Evolutionary conservation across 2,797 vertebrate species (phyloP), one percentile per base, ranked within the genome.

Genomic region (Dryobates pubescens): DNA sequence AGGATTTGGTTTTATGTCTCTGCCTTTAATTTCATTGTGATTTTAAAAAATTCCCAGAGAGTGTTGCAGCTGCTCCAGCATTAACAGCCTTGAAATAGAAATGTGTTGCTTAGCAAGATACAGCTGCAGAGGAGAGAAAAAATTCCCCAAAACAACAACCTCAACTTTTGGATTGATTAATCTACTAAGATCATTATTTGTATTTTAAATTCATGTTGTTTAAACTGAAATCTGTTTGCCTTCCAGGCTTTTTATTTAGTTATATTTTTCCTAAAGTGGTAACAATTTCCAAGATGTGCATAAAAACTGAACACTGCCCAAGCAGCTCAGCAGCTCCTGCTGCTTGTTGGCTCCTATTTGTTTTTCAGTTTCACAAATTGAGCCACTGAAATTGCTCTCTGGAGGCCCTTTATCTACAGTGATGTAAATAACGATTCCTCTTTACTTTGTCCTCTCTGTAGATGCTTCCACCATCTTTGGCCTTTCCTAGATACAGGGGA

Each of bases 61-160:
- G 82, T 56, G 77, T 79, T 96, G 96, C 98, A 98, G 97, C 97
- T 98, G 97, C 96, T 97, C 76, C 82, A 85, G 87, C 91, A 96
- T 97, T 97, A 97, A 95, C 92, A 97, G 96, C 94, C 93, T 96
- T 95, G 97, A 97, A 98, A 97, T 94, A 98, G 96, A 97, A 97
- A 97, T 79, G 94, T 96, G 96, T 97, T 96, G 95, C 93, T 97
- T 95, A 96, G 96, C 19, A 77, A 97, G 91, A 97, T 97, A 97
- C 97, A 98, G 97, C 97, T 98, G 97, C 94, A 96, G 82, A 97
- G 71, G 72, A 92, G 88, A 96, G 94, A 96, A 96, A 96, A 80
- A 89, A 41, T 59, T 84, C 85, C 91, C 94, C 41, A 43, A 94
- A 96, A 94, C 89, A 97, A 97, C 87, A 92, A 95, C 92, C 92